Base-by-base conservation (phyloP, 1,140 invertebrate genomes). In the Drosophila orosa region DNA sequence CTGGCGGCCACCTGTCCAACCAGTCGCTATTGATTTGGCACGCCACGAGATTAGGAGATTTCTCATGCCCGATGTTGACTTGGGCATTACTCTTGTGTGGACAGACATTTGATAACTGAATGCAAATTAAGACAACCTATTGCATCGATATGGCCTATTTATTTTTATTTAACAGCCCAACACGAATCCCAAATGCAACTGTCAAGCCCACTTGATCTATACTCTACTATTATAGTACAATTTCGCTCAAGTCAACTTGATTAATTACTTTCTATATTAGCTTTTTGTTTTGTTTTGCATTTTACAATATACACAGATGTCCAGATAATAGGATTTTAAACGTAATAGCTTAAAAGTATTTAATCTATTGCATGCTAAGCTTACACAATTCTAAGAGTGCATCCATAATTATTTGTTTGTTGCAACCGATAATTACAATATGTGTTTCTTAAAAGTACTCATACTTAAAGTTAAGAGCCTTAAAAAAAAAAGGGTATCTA, bases 241-340 rank as follows among this genome's bases (percentile, higher is more conserved):
- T 47, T 25, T 5, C 42, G 12, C 25, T 44, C 40, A 17, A 47
- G 42, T 35, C 39, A 40, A 39, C 44, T 67, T 65, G 31, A 67
- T 67, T 67, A 66, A 66, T 63, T 66, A 47, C 57, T 59, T 24
- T 35, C 25, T n/a, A 33, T 35, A 59, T 58, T n/a, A n/a, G 39
- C 13, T 33, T 42, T 65, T 65, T 35, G 9, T 42, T 15, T n/a
- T n/a, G n/a, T n/a, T 12, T 12, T 55, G 10, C 27, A 29, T n/a
- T n/a, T n/a, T n/a, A n/a, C n/a, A 12, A 31, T 45, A 31, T 29
- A 37, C 24, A 48, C 42, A 63, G 63, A 48, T 48, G 63, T 1
- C n/a, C 12, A 63, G 42, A 48, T 29, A 47, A 24, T 48, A 10
- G 12, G 35, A 33, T 37, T 62, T 15, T 17, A 47, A 66, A 24